These are phyloP conservation scores for Diadegma fenestrale DNA, from an alignment of 2,888 invertebrate species.

Conservation along the genomic window DNA sequence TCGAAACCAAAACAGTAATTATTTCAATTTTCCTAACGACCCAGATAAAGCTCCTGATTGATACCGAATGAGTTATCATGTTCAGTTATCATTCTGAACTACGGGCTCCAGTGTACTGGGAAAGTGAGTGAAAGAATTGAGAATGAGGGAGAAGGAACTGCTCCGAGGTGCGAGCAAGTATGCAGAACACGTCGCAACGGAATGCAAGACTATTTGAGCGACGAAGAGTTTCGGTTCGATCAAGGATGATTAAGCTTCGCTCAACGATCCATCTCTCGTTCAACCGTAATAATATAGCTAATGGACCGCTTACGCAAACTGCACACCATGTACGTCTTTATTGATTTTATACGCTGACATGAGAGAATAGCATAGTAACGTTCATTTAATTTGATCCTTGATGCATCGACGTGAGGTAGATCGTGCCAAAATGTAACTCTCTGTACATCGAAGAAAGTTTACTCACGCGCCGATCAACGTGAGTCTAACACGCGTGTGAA, in stretches of 20 bases:
- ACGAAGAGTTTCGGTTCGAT: not conserved
- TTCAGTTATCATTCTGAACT: not conserved
- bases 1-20: not conserved
- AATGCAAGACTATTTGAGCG: not conserved
- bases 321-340: slow-evolving; percentile 58
- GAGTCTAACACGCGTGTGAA: slow-evolving; percentile 35
- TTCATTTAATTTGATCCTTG: slow-evolving; percentile 4
- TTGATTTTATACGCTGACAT: slow-evolving; percentile 74
- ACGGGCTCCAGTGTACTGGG: no score
- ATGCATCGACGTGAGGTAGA: not conserved
- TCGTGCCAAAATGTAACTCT: not conserved
- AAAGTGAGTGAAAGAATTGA: not conserved
- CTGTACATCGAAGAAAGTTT: not conserved
- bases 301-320: slow-evolving; percentile 74
- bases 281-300: slow-evolving; percentile 80
- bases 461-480: slow-evolving; percentile 37
- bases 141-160: not conserved
- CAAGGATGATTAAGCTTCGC: not conserved
- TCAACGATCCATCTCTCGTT: slow-evolving; percentile 56
- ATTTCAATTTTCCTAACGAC: not conserved
- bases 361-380: slow-evolving; percentile 24
- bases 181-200: not conserved
- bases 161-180: not conserved
- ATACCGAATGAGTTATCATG: slow-evolving; percentile 21
- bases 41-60: not conserved